A percentile compares a stretch with the other conserved stretches of the same genome.
phyloP scores from a whole-genome alignment of 2,888 invertebrate genomes.

The Seira ritae region DNA sequence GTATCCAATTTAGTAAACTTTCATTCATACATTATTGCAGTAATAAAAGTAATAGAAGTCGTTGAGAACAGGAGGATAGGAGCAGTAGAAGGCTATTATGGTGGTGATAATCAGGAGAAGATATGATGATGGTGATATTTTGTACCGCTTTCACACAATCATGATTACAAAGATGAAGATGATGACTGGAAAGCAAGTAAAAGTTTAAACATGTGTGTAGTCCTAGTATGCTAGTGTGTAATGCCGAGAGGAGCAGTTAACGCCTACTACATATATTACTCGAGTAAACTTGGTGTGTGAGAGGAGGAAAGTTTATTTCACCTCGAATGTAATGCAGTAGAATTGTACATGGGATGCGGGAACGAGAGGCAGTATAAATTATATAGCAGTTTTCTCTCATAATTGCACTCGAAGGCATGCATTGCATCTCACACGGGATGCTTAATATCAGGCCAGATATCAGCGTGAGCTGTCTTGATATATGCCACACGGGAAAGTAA shows the following conservation, averaged over 20 bases:
- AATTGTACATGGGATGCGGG: too few relatives aligned
- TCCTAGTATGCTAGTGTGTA: background rate
- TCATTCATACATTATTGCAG: constrained; percentile 48
- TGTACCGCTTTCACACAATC: background rate
- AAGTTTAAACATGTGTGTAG: background rate
- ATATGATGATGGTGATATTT: constrained; percentile 7
- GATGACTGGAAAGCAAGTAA: constrained; percentile 4
- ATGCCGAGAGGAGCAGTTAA: background rate
- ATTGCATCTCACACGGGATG: background rate
- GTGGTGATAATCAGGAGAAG: constrained; percentile 21
- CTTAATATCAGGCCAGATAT: constrained; percentile 13
- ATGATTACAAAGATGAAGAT: constrained; percentile 30
- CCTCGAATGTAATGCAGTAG: too few relatives aligned
- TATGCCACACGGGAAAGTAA: constrained; percentile 34
- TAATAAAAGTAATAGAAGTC: constrained; percentile 51
- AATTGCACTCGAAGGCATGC: background rate
- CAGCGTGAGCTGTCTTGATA: constrained; percentile 19
- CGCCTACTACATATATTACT: constrained; percentile 4
- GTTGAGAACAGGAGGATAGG: constrained; percentile 22
- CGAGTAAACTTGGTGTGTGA: background rate
- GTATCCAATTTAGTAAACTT: constrained; percentile 56
- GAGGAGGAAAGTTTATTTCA: background rate
- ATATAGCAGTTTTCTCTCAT: background rate
- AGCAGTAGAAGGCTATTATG: constrained; percentile 20
- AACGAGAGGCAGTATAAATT: background rate